phyloP scores from a whole-genome alignment of 2,797 vertebrate genomes.

The Meda fulgida region DNA sequence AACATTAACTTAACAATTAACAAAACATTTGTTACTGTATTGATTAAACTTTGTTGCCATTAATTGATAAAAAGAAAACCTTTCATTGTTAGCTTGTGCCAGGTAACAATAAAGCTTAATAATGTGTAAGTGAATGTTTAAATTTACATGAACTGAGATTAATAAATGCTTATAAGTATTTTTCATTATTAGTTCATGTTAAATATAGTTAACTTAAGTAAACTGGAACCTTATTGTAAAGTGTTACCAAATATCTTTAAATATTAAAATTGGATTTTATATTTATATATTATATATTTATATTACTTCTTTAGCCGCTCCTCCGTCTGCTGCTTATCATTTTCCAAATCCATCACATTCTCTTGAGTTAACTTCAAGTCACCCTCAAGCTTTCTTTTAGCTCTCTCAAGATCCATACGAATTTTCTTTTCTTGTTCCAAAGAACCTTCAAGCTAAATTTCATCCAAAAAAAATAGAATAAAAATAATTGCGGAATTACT shows the following conservation, averaged over 20 bases:
- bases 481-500: not conserved
- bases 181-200: not conserved
- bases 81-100: not conserved
- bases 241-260: not conserved
- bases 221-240: not conserved
- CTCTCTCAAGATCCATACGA: slow-evolving; percentile 83
- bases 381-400: slow-evolving; percentile 82
- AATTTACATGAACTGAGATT: not conserved
- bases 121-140: not conserved
- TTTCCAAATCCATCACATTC: slow-evolving; percentile 83
- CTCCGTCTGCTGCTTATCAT: slow-evolving; percentile 80
- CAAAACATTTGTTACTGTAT: no score
- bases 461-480: not conserved
- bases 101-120: no score
- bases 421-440: slow-evolving; percentile 86
- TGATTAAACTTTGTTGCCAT: no score
- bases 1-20: not conserved
- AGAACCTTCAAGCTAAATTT: slow-evolving; percentile 78
- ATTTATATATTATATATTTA: no score
- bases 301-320: slow-evolving; percentile 82
- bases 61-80: not conserved
- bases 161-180: not conserved
- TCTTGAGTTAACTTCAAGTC: slow-evolving; percentile 82
- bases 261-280: not conserved
- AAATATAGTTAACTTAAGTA: not conserved